Evolutionary conservation across 2,888 invertebrate genomes (phyloP), one percentile per base, ranked within the genome.

Genomic region (Campopleginae sp.): DNA sequence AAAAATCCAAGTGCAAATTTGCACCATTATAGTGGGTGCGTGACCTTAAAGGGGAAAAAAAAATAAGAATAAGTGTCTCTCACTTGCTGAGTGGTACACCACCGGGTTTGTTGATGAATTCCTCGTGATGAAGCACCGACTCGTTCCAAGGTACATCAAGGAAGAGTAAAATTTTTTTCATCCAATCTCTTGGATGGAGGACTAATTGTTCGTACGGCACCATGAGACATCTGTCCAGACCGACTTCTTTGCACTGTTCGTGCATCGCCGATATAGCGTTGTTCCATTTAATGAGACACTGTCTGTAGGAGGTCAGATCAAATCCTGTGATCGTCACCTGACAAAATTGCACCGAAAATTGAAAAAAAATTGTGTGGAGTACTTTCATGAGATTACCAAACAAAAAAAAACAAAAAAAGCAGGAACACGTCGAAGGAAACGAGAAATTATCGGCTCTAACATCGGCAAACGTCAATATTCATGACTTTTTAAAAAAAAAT

Each of bases 151-250:
- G 98, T 89, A 99, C 95, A 89, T 97, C 97, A 86, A 99, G 95
- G 94, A 99, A 99, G 88, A 95, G 95, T 42, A 99, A 95, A 91
- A 99, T 98, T 92, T 96, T 96, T 88, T 96, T 96, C 97, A 99
- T 96, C 96, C 98, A 98, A 88, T 96, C 95, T 87, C 96, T 96
- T 10, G 99, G 99, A 94, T 98, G 98, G 89, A 99, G 95, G 90
- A 99, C 99, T 91, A 99, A 95, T 94, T 99, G 98, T 94, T 99
- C 99, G 94, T 99, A 99, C 92, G 98, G 98, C 82, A 99, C 98
- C 94, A 97, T 96, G 94, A 99, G 95, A 94, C 98, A 99, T 90
- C 96, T 95, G 76, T 95, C 94, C 82, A 95, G 94, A 71, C 97
- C 97, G 89, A 98, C 95, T 92, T 97, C 96, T 90, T 96, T 96